A percentile compares a stretch with the other conserved stretches of the same genome.
These are phyloP conservation scores for Anastrepha obliqua DNA, from an alignment of 1,140 invertebrate genomes.

Conservation along the genomic window DNA sequence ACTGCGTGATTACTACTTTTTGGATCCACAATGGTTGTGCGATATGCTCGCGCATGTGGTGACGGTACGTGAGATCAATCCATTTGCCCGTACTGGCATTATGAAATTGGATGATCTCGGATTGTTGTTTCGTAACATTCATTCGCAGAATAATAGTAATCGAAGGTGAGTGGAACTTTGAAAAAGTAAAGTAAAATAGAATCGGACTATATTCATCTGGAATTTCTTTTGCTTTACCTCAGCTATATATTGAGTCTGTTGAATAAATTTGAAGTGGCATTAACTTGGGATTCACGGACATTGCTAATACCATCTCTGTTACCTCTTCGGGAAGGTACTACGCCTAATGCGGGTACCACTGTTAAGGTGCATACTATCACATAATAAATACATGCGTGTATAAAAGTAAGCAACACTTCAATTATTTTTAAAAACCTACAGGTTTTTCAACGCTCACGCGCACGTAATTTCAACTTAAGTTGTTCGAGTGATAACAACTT, in stretches of 20 bases:
- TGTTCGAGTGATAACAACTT: constrained; percentile 69
- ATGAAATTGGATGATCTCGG: constrained; percentile 97
- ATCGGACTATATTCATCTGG: not conserved
- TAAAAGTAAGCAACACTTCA: not conserved
- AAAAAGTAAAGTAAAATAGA: not conserved
- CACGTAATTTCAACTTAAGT: constrained; percentile 69
- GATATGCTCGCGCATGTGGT: constrained; percentile 98
- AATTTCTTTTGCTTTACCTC: not conserved
- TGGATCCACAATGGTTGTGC: constrained; percentile 99
- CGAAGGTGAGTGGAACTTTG: constrained; percentile 66
- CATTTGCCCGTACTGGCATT: constrained; percentile 92
- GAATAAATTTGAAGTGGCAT: constrained; percentile 97
- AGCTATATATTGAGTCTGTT: constrained; percentile 90
- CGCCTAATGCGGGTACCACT: constrained; percentile 74
- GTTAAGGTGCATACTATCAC: constrained; percentile 72
- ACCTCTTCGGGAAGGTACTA: constrained; percentile 84
- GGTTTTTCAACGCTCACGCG: constrained; percentile 83
- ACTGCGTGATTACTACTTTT: constrained; percentile 87
- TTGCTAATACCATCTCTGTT: constrained; percentile 94
- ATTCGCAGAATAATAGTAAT: constrained; percentile 75
- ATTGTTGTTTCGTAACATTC: constrained; percentile 88
- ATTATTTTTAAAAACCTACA: constrained; percentile 62
- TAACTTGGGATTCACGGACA: constrained; percentile 96
- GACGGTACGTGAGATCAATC: constrained; percentile 96
- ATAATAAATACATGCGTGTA: too few relatives aligned